Conservation (phyloP, 2,797 vertebrate species). For the Gambelia wislizenii region DNA sequence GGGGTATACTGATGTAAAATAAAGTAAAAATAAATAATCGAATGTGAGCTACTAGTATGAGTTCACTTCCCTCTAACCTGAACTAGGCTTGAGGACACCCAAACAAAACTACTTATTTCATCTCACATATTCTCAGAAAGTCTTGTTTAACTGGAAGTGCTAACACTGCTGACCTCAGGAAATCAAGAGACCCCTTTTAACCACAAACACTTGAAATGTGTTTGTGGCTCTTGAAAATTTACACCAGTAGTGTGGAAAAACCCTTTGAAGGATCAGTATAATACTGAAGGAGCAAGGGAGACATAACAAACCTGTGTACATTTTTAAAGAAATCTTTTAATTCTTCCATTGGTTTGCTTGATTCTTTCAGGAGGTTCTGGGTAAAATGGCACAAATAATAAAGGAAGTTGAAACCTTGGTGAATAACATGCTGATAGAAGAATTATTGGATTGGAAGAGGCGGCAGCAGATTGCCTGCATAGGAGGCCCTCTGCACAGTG, state of each 20-base stretch:
- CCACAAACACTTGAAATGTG: conserved; percentile 43
- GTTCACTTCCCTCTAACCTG: not conserved
- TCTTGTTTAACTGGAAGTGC: not conserved
- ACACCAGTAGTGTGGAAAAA: conserved; percentile 9
- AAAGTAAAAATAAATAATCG: too few relatives aligned
- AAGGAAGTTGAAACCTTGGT: conserved; percentile 89
- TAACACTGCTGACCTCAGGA: conserved; percentile 52
- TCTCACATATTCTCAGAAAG: not conserved
- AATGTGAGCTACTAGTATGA: not conserved
- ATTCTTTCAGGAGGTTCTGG: conserved; percentile 86
- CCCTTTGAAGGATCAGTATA: not conserved
- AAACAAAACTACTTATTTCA: not conserved
- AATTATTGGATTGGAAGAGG: conserved; percentile 94
- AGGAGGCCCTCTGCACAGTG: conserved; percentile 90
- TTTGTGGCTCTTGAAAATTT: conserved; percentile 46
- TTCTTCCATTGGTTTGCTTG: conserved; percentile 12
- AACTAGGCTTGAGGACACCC: not conserved
- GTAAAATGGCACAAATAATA: conserved; percentile 90
- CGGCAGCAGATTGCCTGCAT: conserved; percentile 94
- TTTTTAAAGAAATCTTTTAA: not conserved
- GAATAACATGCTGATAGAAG: conserved; percentile 87
- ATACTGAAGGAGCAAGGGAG: not conserved
- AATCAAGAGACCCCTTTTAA: not conserved
- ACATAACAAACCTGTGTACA: not conserved
- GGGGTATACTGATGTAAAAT: too few relatives aligned